These are phyloP conservation scores for mouse (Mus musculus) DNA, from an alignment of 2,113 vertebrate genomes.

Conservation along the genomic window GRCm39 chr14:62381001-62381500, in stretches of 20 bases:
- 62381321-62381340: background rate
- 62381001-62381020: too few species aligned
- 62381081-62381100: too few species aligned
- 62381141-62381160: background rate
- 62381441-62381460: background rate
- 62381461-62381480: background rate
- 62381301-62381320: background rate
- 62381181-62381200: background rate
- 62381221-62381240: background rate
- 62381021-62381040: background rate
- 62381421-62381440: background rate
- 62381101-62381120: background rate
- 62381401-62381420: background rate
- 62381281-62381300: background rate
- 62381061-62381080: background rate
- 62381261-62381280: background rate
- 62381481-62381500: background rate
- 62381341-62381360: background rate
- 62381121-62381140: background rate
- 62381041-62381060: background rate
- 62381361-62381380: background rate
- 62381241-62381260: background rate
- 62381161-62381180: background rate
- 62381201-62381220: background rate
- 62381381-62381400: background rate